Percentiles rank a stretch among this genome's conserved stretches.
Evolutionary conservation across 2,113 vertebrate genomes (phyloP).

Genomic region (Actenoides hombroni): DNA sequence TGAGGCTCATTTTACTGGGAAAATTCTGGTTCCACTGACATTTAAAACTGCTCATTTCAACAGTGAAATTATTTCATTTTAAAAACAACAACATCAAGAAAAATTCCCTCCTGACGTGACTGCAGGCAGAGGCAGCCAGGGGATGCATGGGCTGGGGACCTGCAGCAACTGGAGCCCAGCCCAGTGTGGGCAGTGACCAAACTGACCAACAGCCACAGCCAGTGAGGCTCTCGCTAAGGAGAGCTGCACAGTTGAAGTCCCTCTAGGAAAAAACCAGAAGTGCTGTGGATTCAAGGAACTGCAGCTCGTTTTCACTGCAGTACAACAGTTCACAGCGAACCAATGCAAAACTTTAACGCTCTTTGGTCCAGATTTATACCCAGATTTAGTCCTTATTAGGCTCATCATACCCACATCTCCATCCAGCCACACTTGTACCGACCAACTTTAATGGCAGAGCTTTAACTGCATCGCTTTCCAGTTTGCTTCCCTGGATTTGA

Average conservation of each 20-base stretch:
- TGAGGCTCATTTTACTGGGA: not conserved
- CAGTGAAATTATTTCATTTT: fast-evolving
- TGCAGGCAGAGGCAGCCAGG: fast-evolving
- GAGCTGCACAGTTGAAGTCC: not conserved
- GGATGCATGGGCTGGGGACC: fast-evolving
- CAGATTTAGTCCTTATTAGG: not conserved
- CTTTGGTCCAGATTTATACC: not conserved
- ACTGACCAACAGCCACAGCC: not conserved
- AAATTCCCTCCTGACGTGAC: not conserved
- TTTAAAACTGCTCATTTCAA: not conserved
- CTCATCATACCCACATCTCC: not conserved
- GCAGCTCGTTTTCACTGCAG: not conserved
- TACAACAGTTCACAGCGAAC: not conserved
- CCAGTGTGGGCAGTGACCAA: not conserved
- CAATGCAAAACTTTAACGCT: not conserved
- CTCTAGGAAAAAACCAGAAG: not conserved
- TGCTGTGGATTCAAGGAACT: not conserved
- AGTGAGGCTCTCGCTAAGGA: not conserved
- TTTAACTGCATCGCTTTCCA: not conserved
- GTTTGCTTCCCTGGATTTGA: not conserved
- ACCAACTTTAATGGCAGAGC: not conserved
- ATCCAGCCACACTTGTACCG: not conserved
- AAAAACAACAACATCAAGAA: not conserved
- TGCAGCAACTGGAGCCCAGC: not conserved
- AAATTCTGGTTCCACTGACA: not conserved